Evolutionary conservation across 2,888 invertebrate species (phyloP).

Genomic region (Oligia strigilis): DNA sequence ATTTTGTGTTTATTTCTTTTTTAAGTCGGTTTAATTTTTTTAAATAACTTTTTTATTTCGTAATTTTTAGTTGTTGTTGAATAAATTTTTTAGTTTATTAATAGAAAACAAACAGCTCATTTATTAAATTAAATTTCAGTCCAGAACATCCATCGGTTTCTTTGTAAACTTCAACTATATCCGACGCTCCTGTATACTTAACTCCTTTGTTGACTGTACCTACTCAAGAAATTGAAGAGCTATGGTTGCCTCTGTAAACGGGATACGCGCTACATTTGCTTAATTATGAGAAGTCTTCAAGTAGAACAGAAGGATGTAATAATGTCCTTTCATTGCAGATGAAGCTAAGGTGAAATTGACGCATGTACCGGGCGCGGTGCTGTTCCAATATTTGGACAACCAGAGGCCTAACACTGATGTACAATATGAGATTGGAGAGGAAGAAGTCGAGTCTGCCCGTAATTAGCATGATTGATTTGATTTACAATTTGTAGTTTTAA

Average conservation of each 20-base stretch:
- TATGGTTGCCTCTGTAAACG: background rate
- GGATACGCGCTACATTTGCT: background rate
- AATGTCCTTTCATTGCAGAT: slow-evolving; percentile 71
- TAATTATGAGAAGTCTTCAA: background rate
- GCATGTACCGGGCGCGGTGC: slow-evolving; percentile 80
- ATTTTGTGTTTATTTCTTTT: too few species aligned
- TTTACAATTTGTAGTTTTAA: background rate
- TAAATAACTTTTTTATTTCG: too few species aligned
- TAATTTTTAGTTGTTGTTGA: too few species aligned
- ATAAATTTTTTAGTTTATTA: too few species aligned
- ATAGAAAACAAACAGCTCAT: too few species aligned
- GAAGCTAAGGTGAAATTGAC: slow-evolving; percentile 80
- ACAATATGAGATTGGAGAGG: slow-evolving; percentile 83
- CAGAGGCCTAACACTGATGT: slow-evolving; percentile 71
- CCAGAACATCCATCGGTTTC: too few species aligned
- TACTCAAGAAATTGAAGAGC: background rate
- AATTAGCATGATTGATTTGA: slow-evolving; percentile 2
- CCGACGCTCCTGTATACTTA: too few species aligned
- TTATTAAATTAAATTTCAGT: too few species aligned
- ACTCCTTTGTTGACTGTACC: too few species aligned
- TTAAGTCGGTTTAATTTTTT: too few species aligned
- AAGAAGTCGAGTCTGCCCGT: slow-evolving; percentile 79
- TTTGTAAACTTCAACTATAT: too few species aligned
- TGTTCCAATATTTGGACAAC: slow-evolving; percentile 78
- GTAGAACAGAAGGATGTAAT: background rate